A percentile compares a stretch with the other conserved stretches of the same genome.
These are phyloP conservation scores for Zoanthus solanderi DNA, from an alignment of 92 coral and sea anemone species.

Conservation along the genomic window DNA sequence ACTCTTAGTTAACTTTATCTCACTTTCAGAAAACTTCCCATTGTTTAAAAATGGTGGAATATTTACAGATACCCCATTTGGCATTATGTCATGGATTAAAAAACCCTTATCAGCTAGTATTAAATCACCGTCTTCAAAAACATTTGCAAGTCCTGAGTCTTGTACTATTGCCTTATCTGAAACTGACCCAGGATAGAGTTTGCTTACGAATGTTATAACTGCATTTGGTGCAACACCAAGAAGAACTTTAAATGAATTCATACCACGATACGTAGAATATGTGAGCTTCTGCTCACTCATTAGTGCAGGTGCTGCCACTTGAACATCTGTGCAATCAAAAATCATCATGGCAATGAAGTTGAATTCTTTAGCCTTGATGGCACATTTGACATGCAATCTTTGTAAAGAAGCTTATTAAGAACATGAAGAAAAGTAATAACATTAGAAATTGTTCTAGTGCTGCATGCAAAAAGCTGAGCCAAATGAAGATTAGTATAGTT, in stretches of 20 bases:
- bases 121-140: not conserved
- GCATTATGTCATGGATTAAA: not conserved
- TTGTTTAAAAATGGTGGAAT: not conserved
- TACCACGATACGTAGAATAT: conserved; percentile 33
- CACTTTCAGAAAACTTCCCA: not conserved
- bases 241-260: conserved; percentile 30
- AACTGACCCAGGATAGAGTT: conserved; percentile 41
- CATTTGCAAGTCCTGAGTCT: conserved; percentile 1
- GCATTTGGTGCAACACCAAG: conserved; percentile 60
- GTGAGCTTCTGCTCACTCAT: conserved; percentile 22
- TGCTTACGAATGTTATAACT: conserved; percentile 45
- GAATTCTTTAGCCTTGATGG: conserved; percentile 23
- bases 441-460: conserved; percentile 20
- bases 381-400: conserved; percentile 20
- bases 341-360: conserved; percentile 23
- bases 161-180: conserved; percentile 45
- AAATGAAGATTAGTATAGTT: not conserved
- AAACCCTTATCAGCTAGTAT: conserved; percentile 2
- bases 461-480: not conserved
- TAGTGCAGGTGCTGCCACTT: conserved; percentile 8
- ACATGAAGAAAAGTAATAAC: conserved; percentile 6
- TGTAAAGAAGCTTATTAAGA: conserved; percentile 15
- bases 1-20: not conserved
- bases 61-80: not conserved
- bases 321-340: conserved; percentile 39